These are phyloP conservation scores for Venusia cambrica DNA, from an alignment of 2,888 invertebrate genomes.

Conservation along the genomic window DNA sequence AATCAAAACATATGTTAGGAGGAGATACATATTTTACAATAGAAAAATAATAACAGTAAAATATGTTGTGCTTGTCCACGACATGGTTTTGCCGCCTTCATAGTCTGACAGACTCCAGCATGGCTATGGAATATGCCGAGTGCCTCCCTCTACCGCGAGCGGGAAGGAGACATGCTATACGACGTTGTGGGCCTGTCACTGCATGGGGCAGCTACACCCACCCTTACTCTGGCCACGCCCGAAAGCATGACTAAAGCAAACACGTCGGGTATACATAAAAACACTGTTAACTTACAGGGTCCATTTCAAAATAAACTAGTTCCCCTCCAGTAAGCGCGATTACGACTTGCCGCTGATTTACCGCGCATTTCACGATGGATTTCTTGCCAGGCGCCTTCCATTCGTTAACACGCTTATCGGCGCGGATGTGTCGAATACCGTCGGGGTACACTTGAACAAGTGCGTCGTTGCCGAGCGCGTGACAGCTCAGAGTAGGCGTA, in stretches of 20 bases:
- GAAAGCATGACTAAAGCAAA: conserved; percentile 50
- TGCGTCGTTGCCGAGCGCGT: conserved; percentile 98
- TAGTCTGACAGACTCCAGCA: conserved; percentile 84
- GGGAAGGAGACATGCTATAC: conserved; percentile 80
- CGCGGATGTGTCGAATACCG: conserved; percentile 98
- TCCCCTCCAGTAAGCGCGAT: conserved; percentile 98
- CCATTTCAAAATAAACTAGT: conserved; percentile 99
- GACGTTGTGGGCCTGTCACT: conserved; percentile 83
- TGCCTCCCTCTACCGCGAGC: conserved; percentile 72
- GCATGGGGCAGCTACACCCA: conserved; percentile 78
- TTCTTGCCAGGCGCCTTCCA: conserved; percentile 99
- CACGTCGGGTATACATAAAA: conserved; percentile 50
- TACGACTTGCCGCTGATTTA: conserved; percentile 98
- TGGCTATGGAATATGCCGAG: conserved; percentile 89
- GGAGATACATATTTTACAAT: conserved; percentile 1
- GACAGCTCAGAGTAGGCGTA: conserved; percentile 98
- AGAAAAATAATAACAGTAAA: not conserved
- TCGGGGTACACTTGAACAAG: conserved; percentile 99
- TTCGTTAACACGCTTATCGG: conserved; percentile 98
- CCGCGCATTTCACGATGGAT: conserved; percentile 97
- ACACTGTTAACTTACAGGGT: conserved; percentile 87
- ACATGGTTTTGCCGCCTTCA: conserved; percentile 87
- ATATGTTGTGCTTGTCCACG: conserved; percentile 71
- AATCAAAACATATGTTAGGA: conserved; percentile 22
- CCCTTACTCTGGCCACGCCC: conserved; percentile 50